Percentiles rank a stretch among this genome's conserved stretches.
These are phyloP conservation scores for Silurus lanzhouensis DNA, from an alignment of 2,797 vertebrate species.

Conservation along the genomic window DNA sequence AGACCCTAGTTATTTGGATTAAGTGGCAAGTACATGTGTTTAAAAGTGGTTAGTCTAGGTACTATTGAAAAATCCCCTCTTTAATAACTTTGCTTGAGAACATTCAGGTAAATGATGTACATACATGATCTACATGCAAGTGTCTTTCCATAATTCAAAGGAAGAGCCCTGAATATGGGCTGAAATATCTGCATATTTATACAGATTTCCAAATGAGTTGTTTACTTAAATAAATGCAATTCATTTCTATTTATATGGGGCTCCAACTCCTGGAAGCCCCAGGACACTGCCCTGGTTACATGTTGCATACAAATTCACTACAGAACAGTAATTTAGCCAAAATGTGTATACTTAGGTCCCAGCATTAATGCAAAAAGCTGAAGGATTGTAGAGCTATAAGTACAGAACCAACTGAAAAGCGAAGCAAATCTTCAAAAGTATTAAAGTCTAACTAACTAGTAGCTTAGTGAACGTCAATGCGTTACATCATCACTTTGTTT, in stretches of 20 bases:
- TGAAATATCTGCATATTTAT: neutral
- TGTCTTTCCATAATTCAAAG: neutral
- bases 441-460: neutral
- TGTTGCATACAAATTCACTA: neutral
- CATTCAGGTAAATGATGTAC: neutral
- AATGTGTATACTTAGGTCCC: neutral
- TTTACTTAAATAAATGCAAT: neutral
- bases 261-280: neutral
- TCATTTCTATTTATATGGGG: neutral
- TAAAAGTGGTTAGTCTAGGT: neutral
- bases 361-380: neutral
- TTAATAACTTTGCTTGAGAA: neutral
- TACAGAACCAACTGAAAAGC: neutral
- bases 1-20: neutral
- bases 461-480: neutral
- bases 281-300: neutral
- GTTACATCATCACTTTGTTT: neutral
- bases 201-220: neutral
- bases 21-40: neutral
- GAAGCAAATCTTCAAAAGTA: constrained; percentile 5
- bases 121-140: neutral
- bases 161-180: neutral
- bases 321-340: neutral
- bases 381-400: neutral
- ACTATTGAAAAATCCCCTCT: neutral